Evolutionary conservation across 2,797 vertebrate species (phyloP), one percentile per base, ranked within the genome.

Genomic region (Labroides dimidiatus): DNA sequence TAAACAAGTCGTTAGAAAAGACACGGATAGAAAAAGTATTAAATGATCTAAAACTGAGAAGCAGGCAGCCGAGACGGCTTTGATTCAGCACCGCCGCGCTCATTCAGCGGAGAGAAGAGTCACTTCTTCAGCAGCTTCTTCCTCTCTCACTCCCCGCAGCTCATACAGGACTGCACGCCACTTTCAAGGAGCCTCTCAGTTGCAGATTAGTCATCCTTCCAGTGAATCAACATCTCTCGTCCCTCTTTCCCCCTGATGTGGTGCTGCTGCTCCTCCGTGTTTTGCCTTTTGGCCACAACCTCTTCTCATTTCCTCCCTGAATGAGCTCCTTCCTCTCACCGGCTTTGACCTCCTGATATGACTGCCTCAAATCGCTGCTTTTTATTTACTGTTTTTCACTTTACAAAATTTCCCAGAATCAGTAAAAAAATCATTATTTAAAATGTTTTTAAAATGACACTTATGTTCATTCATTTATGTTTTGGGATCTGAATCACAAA

Each of bases 261-360:
- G 59, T 77, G 8, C 68, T 75, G 17, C 27, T 56, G 57, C 53
- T 59, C 57, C 64, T 47, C 49, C 44, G 2, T 72, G 59, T 56
- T 69, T 48, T 64, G 10, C 13, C 55, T 73, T 39, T 80, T 87
- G 81, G 84, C 80, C 66, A 62, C 74, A 59, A 54, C 64, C 47
- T 71, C 33, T 4, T 72, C 75, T 88, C 84, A 87, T 88, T 88
- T 90, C 81, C 80, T 84, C 57, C 27, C 37, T 1, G 49, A 87
- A 79, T 71, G 69, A 54, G 3, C 44, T 71, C 60, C 62, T 71
- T 81, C 64, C 81, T 81, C 68, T 76, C 51, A 49, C 48, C 56
- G 41, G 57, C 41, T 79, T 79, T 73, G 78, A 85, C 78, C 77
- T 65, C 81, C 63, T 80, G 60, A 61, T 59, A 54, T 63, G 70